These are phyloP conservation scores for Yponomeuta evonymella DNA, from an alignment of 2,888 invertebrate species.

Conservation along the genomic window DNA sequence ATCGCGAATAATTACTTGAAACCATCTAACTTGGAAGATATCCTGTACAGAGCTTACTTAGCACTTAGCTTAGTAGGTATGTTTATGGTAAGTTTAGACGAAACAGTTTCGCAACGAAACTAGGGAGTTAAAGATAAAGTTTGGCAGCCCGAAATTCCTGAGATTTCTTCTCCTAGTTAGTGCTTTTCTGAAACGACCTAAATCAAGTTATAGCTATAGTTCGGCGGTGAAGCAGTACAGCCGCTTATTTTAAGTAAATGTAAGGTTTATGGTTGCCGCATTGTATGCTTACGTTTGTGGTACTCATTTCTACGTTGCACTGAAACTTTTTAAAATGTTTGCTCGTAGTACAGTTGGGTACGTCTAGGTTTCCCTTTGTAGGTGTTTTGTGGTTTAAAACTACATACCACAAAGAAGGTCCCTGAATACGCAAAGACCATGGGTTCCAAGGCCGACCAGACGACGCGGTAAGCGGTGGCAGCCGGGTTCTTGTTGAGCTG, in stretches of 20 bases:
- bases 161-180: not conserved
- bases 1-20: not conserved
- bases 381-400: not conserved
- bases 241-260: not conserved
- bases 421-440: constrained; percentile 61
- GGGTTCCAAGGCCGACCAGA: constrained; percentile 61
- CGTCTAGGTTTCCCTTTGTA: no score
- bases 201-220: not conserved
- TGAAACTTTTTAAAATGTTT: no score
- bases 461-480: constrained; percentile 54
- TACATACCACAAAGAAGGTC: constrained; percentile 56
- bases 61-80: not conserved
- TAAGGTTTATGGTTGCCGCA: not conserved
- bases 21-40: not conserved
- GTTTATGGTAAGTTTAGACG: not conserved
- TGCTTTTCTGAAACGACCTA: not conserved
- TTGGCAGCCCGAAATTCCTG: constrained; percentile 5
- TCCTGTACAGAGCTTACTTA: not conserved
- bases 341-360: no score
- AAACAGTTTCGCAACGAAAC: constrained; percentile 4
- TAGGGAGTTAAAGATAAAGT: constrained; percentile 1
- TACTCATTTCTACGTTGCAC: no score
- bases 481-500: constrained; percentile 59
- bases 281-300: no score
- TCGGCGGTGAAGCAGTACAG: not conserved